Conservation (phyloP, 2,113 vertebrate species). For the Arizona elegans region DNA sequence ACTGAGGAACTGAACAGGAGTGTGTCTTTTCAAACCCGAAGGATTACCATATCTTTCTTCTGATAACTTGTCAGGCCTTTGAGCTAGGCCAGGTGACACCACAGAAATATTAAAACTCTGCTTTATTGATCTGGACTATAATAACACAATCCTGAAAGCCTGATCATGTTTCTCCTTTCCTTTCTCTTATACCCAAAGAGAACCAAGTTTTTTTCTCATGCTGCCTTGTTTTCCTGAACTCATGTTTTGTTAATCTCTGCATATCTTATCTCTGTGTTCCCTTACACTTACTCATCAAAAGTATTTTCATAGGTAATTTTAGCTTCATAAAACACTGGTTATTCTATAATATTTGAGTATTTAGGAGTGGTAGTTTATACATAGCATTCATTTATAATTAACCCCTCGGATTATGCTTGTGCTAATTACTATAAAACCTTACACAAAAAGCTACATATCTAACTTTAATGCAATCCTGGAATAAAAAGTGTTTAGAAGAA, state of each 20-base stretch:
- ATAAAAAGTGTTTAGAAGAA: slow-evolving; percentile 49
- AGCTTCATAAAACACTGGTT: slow-evolving; percentile 26
- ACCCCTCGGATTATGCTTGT: slow-evolving; percentile 13
- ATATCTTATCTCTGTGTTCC: not conserved
- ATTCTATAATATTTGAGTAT: slow-evolving; percentile 28
- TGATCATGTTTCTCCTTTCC: not conserved
- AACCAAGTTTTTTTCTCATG: not conserved
- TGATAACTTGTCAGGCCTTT: not conserved
- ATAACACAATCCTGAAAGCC: not conserved
- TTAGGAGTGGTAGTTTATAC: slow-evolving; percentile 8
- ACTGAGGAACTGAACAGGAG: no score
- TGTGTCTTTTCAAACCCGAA: no score
- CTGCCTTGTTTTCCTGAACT: not conserved
- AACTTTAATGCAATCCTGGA: slow-evolving; percentile 52
- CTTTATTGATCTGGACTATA: not conserved
- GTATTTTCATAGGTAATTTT: slow-evolving; percentile 19
- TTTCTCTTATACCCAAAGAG: not conserved
- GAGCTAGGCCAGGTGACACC: not conserved
- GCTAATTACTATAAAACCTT: slow-evolving; percentile 45
- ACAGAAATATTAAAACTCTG: not conserved
- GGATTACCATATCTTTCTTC: no score
- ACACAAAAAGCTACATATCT: slow-evolving; percentile 33
- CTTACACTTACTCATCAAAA: slow-evolving; percentile 17
- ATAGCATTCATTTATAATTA: slow-evolving; percentile 31
- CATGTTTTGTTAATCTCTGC: not conserved